Percentiles rank a stretch among this genome's conserved stretches.
phyloP scores from a whole-genome alignment of 2,797 vertebrate genomes.

The Sebastes taczanowskii region DNA sequence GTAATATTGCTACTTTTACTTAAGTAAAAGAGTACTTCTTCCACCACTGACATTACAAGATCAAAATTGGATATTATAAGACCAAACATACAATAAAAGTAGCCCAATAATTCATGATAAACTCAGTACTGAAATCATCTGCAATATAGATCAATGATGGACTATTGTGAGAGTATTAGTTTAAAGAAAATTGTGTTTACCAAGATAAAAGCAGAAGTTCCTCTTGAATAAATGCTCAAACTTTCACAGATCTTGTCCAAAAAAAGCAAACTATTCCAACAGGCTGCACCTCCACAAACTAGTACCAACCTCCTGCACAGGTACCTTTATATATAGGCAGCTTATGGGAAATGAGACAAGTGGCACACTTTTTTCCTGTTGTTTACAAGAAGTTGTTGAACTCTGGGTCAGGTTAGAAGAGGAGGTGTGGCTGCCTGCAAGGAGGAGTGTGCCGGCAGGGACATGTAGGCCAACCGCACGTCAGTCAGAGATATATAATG shows the following conservation, averaged over 20 bases:
- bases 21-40: too few species aligned
- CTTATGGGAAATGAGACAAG: slow-evolving; percentile 40
- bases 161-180: background rate
- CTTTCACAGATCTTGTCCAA: background rate
- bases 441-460: background rate
- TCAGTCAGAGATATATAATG: slow-evolving; percentile 43
- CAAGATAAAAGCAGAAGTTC: background rate
- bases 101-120: too few species aligned
- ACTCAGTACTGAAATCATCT: background rate
- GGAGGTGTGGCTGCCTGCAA: slow-evolving; percentile 36
- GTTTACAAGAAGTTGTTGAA: slow-evolving; percentile 38
- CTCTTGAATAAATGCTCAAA: background rate
- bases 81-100: background rate
- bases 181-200: slow-evolving; percentile 14
- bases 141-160: background rate
- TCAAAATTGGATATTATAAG: too few species aligned
- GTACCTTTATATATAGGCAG: slow-evolving; percentile 38
- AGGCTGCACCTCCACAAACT: background rate
- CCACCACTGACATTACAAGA: too few species aligned
- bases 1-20: too few species aligned
- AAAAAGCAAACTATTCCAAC: background rate
- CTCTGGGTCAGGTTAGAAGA: slow-evolving; percentile 11
- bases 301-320: background rate
- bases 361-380: slow-evolving; percentile 35
- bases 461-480: slow-evolving; percentile 17